Percentiles rank a stretch among this genome's conserved stretches.
Conservation (phyloP, 37 sponge, comb jelly and placozoan species). For the Mnemiopsis leidyi region DNA sequence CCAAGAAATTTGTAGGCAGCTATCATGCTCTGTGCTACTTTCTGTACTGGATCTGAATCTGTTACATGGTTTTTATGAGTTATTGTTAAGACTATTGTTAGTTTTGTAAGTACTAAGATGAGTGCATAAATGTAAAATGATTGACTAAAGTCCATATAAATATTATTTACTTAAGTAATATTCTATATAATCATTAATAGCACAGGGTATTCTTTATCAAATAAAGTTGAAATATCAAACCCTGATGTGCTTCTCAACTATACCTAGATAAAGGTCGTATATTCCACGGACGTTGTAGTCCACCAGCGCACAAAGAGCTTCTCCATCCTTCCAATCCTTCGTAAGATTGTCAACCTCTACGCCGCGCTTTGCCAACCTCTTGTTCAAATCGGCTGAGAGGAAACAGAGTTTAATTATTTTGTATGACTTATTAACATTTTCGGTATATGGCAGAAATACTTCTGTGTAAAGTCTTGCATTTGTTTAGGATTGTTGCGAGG, state of each 20-base stretch:
- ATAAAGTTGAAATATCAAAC: too few species aligned
- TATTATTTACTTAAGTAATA: too few species aligned
- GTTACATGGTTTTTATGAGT: not conserved
- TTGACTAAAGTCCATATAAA: too few species aligned
- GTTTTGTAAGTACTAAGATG: too few species aligned
- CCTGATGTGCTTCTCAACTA: not conserved
- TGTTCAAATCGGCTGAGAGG: slow-evolving; percentile 17
- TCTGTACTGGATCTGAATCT: slow-evolving; percentile 46
- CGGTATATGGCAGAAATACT: too few species aligned
- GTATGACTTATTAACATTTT: too few species aligned
- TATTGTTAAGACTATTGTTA: not conserved
- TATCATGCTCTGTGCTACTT: slow-evolving; percentile 61
- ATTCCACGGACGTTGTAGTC: slow-evolving; percentile 52
- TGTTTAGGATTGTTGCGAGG: too few species aligned
- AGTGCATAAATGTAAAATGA: too few species aligned
- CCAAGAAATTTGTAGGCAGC: slow-evolving; percentile 58
- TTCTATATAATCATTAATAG: too few species aligned
- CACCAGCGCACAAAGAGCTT: slow-evolving; percentile 35
- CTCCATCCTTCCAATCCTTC: slow-evolving; percentile 9
- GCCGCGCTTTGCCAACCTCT: not conserved
- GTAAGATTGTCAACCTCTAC: slow-evolving; percentile 19
- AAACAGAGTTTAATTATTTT: too few species aligned
- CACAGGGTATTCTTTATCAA: too few species aligned
- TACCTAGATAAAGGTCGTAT: slow-evolving; percentile 54
- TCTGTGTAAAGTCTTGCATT: too few species aligned